Percentiles rank a stretch among this genome's conserved stretches.
These are phyloP conservation scores for Hippoglossus hippoglossus DNA, from an alignment of 2,797 vertebrate species.

Conservation along the genomic window DNA sequence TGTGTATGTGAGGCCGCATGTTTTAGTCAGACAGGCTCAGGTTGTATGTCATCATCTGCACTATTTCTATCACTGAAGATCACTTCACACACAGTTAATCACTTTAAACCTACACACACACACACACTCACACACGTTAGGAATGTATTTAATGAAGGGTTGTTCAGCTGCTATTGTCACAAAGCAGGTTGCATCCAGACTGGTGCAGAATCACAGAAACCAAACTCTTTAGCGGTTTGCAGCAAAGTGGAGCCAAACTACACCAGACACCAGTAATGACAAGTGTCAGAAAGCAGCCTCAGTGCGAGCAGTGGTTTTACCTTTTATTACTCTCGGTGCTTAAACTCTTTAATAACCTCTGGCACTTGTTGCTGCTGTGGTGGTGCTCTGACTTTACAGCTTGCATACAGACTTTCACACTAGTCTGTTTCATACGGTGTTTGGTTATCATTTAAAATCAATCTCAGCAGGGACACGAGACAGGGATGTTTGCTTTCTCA, in stretches of 20 bases:
- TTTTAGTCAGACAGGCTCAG: constrained; percentile 33
- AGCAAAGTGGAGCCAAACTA: constrained; percentile 50
- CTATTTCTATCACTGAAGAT: constrained; percentile 54
- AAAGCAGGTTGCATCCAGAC: constrained; percentile 57
- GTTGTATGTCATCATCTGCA: constrained; percentile 46
- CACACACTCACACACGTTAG: constrained; percentile 42
- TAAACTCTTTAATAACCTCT: constrained; percentile 29
- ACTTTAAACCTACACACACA: constrained; percentile 46
- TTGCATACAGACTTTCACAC: constrained; percentile 2
- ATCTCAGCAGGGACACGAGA: background rate
- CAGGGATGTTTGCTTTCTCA: constrained; percentile 13
- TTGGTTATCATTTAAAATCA: constrained; percentile 16
- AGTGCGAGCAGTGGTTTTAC: constrained; percentile 24
- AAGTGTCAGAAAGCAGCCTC: constrained; percentile 45
- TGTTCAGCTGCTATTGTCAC: constrained; percentile 58
- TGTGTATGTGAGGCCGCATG: constrained; percentile 24
- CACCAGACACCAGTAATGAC: constrained; percentile 54
- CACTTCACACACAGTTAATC: constrained; percentile 56
- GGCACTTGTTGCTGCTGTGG: constrained; percentile 3
- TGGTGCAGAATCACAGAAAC: constrained; percentile 35
- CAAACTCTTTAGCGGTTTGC: constrained; percentile 27
- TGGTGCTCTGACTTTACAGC: constrained; percentile 14
- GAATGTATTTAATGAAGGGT: constrained; percentile 78
- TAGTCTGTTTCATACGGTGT: background rate
- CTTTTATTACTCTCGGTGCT: constrained; percentile 27